Base-by-base conservation (phyloP, 2,888 invertebrate species). In the Ellobium chinense region DNA sequence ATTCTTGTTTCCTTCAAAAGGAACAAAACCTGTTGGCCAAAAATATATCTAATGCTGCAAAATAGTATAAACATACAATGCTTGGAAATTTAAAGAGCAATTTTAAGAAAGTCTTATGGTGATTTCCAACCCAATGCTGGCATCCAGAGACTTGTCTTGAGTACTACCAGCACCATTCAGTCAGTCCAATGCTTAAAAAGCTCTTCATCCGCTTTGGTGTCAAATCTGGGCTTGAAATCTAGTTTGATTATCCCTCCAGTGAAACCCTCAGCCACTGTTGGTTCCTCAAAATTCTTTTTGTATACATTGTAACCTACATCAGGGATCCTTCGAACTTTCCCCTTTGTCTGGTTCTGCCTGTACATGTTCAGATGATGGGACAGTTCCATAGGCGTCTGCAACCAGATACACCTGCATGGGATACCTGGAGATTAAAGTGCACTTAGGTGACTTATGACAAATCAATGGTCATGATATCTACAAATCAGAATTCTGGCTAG, bases 261-360 rank as follows among this genome's bases (percentile, higher is more conserved):
- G 82, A 91, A 91, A 7, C 91, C 92, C 82, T 92, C 92, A 14
- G 82, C 75, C 54, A 76, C 84, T 3, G 85, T 84, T 7, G 92
- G 92, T 1, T 85, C 86, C 78, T 89, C 85, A 84, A 85, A 90
- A 78, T 90, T 89, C 75, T 90, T 92, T 81, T 91, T 91, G 85
- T 86, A 92, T 36, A 91, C 88, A 80, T 90, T 87, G 82, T 90
- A 92, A 0, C 90, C 92, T 0, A 92, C 91, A 84, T 91, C 91
- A 5, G 92, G 91, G n/a, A 92, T 86, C 5, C 92, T 84, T 4
- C 92, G 82, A 4, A 89, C 87, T 56, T 86, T 72, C 5, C 91
- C 90, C 7, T 87, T 80, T 2, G 91, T 91, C 82, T 88, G 89
- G 73, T 87, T 91, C 84, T 91, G 91, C 31, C 92, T 85, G 31